Evolutionary conservation across 1,140 invertebrate species (phyloP).

Genomic region (Sycophaga agraensis): DNA sequence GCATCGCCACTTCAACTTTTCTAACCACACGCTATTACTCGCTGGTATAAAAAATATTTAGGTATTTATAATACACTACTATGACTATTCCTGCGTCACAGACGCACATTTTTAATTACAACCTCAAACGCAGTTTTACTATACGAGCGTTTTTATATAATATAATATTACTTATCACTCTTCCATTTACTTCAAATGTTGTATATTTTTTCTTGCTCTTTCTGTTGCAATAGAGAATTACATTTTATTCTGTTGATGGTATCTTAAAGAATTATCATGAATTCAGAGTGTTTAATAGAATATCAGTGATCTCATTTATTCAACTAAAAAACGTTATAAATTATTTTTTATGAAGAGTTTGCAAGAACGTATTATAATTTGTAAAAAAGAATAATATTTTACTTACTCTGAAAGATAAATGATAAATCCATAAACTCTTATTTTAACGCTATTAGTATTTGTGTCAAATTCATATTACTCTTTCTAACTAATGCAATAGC

Average conservation of each 20-base stretch:
- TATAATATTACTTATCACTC: slow-evolving; percentile 18
- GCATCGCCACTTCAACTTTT: slow-evolving; percentile 7
- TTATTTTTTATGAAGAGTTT: too few species aligned
- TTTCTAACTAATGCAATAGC: too few species aligned
- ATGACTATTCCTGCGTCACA: slow-evolving; percentile 23
- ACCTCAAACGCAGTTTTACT: slow-evolving; percentile 24
- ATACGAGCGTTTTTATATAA: slow-evolving; percentile 19
- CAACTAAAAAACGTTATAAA: too few species aligned
- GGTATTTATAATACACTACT: slow-evolving; percentile 25
- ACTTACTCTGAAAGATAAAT: too few species aligned
- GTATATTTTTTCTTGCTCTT: not conserved
- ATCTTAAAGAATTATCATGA: not conserved
- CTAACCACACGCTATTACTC: not conserved
- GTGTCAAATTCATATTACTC: too few species aligned
- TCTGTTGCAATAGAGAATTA: slow-evolving; percentile 12
- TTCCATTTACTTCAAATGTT: slow-evolving; percentile 1
- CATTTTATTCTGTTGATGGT: not conserved
- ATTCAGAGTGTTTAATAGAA: not conserved
- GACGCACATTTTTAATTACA: slow-evolving; percentile 24
- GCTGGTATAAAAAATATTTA: slow-evolving; percentile 29
- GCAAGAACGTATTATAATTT: too few species aligned
- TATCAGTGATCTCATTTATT: too few species aligned
- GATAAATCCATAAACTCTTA: too few species aligned
- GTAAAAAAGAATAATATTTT: too few species aligned
- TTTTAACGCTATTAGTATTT: too few species aligned